These are phyloP conservation scores for Monodelphis domestica DNA, from an alignment of 2,797 vertebrate genomes.

Conservation along the genomic window DNA sequence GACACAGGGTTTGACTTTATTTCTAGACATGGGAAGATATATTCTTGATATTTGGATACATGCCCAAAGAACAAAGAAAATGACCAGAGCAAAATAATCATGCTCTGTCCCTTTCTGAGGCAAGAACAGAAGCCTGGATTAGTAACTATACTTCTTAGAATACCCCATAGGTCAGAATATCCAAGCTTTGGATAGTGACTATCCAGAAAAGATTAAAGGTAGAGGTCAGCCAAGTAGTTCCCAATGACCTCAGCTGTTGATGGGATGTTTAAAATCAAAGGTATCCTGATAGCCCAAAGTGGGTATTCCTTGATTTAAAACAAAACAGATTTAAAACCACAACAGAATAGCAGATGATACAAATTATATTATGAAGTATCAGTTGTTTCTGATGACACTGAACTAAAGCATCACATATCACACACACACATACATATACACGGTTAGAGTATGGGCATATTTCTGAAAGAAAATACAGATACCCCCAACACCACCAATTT, in stretches of 20 bases:
- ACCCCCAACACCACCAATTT: neutral
- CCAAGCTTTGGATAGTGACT: conserved; percentile 6
- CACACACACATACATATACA: too few relatives aligned
- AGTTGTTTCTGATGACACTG: conserved; percentile 10
- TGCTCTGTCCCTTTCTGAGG: conserved; percentile 1
- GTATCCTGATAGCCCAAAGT: neutral
- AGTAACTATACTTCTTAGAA: conserved; percentile 47
- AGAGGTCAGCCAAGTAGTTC: neutral
- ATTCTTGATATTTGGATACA: conserved; percentile 15
- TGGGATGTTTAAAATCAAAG: neutral
- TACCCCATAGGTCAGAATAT: neutral
- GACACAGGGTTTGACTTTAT: conserved; percentile 30
- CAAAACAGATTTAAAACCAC: neutral
- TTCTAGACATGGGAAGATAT: conserved; percentile 39
- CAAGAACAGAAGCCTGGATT: conserved; percentile 19
- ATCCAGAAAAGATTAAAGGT: conserved; percentile 31
- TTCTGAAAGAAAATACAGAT: conserved; percentile 47
- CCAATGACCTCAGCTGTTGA: conserved; percentile 9
- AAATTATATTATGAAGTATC: conserved; percentile 9
- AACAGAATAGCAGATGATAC: neutral
- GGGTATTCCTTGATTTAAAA: neutral
- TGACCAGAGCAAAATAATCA: conserved; percentile 10
- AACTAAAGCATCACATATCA: neutral
- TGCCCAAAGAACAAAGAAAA: conserved; percentile 31
- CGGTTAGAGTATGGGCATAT: conserved; percentile 24